Percentiles rank a stretch among this genome's conserved stretches.
phyloP scores from a whole-genome alignment of 1,140 invertebrate species.

The Aporrectodea caliginosa region DNA sequence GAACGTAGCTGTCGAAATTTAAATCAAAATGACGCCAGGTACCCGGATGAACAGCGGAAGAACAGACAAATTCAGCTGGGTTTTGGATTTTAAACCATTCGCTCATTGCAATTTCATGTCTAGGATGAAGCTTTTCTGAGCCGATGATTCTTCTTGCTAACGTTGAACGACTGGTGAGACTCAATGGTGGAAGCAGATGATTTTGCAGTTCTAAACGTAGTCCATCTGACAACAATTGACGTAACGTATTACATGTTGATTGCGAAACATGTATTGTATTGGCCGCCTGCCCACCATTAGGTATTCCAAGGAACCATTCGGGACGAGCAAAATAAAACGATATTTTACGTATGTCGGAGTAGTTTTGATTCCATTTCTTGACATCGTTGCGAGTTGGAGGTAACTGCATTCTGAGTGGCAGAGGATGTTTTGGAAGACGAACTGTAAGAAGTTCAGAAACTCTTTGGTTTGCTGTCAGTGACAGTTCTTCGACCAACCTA shows the following conservation, averaged over 20 bases:
- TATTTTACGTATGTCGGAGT: too few relatives aligned
- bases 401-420: background rate
- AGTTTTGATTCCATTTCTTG: too few relatives aligned
- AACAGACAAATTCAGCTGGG: conserved; percentile 20
- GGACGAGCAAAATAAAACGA: too few relatives aligned
- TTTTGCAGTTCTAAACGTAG: too few relatives aligned
- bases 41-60: background rate
- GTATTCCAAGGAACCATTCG: too few relatives aligned
- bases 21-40: background rate
- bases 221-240: too few relatives aligned
- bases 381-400: background rate
- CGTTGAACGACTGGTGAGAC: too few relatives aligned
- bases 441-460: background rate
- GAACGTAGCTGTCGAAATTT: conserved; percentile 41
- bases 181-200: too few relatives aligned
- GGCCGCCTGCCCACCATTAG: too few relatives aligned
- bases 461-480: background rate
- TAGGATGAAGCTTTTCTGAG: conserved; percentile 12
- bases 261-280: too few relatives aligned
- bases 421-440: background rate
- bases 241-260: too few relatives aligned
- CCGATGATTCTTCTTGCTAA: conserved; percentile 10
- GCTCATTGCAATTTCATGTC: background rate
- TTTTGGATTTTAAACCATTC: conserved; percentile 24
- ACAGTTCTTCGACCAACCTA: background rate